Evolutionary conservation across 2,113 vertebrate species (phyloP).

Genomic region (Ascaphus truei): DNA sequence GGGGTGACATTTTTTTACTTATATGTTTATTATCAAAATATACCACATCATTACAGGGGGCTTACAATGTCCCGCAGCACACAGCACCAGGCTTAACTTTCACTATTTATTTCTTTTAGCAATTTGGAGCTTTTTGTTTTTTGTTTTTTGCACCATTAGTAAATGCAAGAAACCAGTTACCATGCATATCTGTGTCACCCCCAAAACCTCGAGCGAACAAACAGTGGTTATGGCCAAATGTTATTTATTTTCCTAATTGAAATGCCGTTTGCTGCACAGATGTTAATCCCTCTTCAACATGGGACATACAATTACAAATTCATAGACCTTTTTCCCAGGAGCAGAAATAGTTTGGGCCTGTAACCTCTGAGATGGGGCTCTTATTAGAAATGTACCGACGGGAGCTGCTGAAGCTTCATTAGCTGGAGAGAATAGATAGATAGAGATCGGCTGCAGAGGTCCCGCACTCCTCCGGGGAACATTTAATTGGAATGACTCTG

Average conservation of each 20-base stretch:
- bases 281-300: conserved; percentile 62
- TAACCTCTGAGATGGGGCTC: conserved; percentile 63
- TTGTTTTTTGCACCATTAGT: no score
- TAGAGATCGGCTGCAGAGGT: conserved; percentile 52
- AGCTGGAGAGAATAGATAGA: conserved; percentile 59
- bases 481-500: conserved; percentile 65
- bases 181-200: conserved; percentile 18
- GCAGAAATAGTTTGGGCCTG: conserved; percentile 58
- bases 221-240: conserved; percentile 15
- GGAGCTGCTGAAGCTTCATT: conserved; percentile 60
- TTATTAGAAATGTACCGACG: conserved; percentile 58
- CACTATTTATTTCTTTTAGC: no score
- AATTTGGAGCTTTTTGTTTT: no score
- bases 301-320: conserved; percentile 59
- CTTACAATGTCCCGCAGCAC: no score
- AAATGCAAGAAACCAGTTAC: neutral
- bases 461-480: conserved; percentile 66
- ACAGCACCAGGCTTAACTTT: no score
- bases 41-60: no score
- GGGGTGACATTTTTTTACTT: no score
- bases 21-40: no score
- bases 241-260: conserved; percentile 52
- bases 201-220: conserved; percentile 5
- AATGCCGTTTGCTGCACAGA: conserved; percentile 58
- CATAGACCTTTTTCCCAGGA: conserved; percentile 63